A percentile compares a stretch with the other conserved stretches of the same genome.
These are phyloP conservation scores for Gallinago media DNA, from an alignment of 2,113 vertebrate genomes.

Conservation along the genomic window DNA sequence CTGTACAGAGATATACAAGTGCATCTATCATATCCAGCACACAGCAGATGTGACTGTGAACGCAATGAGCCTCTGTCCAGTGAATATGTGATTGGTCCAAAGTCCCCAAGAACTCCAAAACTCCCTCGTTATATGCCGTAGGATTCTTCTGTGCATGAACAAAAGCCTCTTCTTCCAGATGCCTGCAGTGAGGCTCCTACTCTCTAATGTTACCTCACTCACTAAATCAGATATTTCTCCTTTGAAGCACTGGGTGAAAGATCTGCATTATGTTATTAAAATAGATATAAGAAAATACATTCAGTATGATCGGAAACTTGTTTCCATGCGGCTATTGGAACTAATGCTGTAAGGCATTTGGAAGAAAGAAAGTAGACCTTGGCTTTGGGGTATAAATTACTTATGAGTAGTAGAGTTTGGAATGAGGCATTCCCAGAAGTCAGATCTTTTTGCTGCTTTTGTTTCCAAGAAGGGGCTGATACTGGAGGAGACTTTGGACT, in stretches of 20 bases:
- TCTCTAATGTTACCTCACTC: neutral
- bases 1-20: neutral
- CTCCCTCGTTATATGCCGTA: neutral
- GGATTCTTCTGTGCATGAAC: neutral
- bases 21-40: neutral
- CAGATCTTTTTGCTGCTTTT: neutral
- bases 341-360: neutral
- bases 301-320: neutral
- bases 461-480: neutral
- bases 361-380: neutral
- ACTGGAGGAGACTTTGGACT: neutral
- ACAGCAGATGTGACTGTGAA: neutral
- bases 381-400: neutral
- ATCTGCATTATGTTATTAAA: neutral
- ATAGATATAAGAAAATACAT: neutral
- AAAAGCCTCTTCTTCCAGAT: neutral
- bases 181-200: neutral
- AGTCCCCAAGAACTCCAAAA: neutral
- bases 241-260: neutral
- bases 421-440: slow-evolving; percentile 32
- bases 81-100: neutral
- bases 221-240: neutral
- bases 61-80: neutral
- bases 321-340: neutral
- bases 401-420: neutral